phyloP scores from a whole-genome alignment of 2,113 vertebrate species.

The Lepus timidus region DNA sequence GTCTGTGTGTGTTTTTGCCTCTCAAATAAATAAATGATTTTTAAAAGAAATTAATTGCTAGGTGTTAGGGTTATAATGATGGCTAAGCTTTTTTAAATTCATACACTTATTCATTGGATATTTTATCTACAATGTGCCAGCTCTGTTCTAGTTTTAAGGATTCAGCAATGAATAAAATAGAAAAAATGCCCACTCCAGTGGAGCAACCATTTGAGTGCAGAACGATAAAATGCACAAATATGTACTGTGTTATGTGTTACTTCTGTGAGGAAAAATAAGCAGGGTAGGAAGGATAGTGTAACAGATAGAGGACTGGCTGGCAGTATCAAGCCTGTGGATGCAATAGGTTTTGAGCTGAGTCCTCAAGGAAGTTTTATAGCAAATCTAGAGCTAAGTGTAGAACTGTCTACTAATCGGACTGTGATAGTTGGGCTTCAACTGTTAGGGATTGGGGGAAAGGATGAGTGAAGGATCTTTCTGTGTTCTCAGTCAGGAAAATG shows the following conservation, averaged over 20 bases:
- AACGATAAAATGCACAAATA: background rate
- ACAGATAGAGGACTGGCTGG: background rate
- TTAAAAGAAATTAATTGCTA: background rate
- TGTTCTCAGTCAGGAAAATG: background rate
- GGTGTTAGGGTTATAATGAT: slow-evolving; percentile 9
- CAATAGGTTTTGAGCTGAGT: background rate
- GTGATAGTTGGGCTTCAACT: background rate
- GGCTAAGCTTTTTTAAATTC: background rate
- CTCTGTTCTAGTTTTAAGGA: slow-evolving; percentile 22
- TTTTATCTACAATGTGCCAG: background rate
- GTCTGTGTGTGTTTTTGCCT: too few species aligned
- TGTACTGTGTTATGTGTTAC: background rate
- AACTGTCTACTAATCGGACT: background rate
- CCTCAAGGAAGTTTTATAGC: background rate
- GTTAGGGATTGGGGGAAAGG: background rate
- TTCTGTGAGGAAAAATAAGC: slow-evolving; percentile 38
- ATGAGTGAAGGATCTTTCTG: background rate
- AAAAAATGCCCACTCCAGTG: background rate
- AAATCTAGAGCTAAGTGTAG: background rate
- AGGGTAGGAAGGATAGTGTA: background rate
- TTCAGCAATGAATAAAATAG: background rate
- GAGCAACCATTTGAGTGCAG: background rate
- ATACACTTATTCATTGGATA: slow-evolving; percentile 2
- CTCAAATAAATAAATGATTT: too few species aligned
- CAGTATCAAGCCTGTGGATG: background rate